Evolutionary conservation across 1,140 invertebrate species (phyloP).

Genomic region (Helicoverpa armigera): DNA sequence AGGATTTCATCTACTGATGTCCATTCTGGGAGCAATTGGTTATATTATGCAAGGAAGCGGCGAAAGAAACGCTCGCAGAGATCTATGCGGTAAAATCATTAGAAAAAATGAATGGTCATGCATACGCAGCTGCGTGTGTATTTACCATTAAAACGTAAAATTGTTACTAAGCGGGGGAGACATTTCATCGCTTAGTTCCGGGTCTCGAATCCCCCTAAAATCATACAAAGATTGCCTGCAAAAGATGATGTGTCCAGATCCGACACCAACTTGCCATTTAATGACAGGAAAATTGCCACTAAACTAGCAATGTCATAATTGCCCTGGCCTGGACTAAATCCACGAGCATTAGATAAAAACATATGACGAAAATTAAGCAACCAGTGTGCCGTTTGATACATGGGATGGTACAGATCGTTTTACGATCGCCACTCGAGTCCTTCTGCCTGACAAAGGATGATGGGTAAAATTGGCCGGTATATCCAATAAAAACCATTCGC

Average conservation of each 20-base stretch:
- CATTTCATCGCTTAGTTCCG: too few relatives aligned
- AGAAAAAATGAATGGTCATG: conserved; percentile 71
- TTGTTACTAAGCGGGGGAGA: too few relatives aligned
- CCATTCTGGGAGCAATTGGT: conserved; percentile 75
- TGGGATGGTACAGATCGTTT: not conserved
- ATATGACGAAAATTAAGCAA: not conserved
- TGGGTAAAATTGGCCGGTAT: too few relatives aligned
- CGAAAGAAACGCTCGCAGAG: conserved; percentile 64
- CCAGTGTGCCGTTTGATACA: not conserved
- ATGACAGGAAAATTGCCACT: not conserved
- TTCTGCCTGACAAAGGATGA: not conserved
- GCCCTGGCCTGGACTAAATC: not conserved
- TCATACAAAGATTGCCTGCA: too few relatives aligned
- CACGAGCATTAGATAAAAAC: not conserved
- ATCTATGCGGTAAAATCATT: conserved; percentile 72
- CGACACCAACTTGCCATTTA: not conserved
- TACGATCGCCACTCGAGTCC: not conserved
- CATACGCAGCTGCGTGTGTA: conserved; percentile 43
- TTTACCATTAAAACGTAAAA: too few relatives aligned
- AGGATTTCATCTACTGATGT: conserved; percentile 79
- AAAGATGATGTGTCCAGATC: too few relatives aligned
- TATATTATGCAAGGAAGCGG: conserved; percentile 78
- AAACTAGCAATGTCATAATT: not conserved
- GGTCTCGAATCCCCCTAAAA: too few relatives aligned
- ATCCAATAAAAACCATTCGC: too few relatives aligned